phyloP scores from a whole-genome alignment of 2,888 invertebrate genomes.

The Beris morrisii region DNA sequence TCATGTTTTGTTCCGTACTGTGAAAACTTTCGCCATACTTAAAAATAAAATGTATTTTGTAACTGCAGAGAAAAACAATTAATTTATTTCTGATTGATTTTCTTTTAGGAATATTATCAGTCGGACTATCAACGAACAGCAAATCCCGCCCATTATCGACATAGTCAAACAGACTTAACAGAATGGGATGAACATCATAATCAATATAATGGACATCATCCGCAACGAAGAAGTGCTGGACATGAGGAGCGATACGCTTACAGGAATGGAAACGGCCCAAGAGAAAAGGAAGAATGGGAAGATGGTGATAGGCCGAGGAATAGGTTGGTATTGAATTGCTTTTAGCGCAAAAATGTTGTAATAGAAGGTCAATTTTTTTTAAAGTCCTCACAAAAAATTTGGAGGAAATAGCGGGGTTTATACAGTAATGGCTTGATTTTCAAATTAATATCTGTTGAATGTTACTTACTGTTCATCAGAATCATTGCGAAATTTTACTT shows the following conservation, averaged over 20 bases:
- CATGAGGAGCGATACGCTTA: slow-evolving; percentile 50
- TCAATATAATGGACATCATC: slow-evolving; percentile 52
- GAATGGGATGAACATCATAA: slow-evolving; percentile 56
- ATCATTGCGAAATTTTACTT: too few relatives aligned
- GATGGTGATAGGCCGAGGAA: slow-evolving; percentile 44
- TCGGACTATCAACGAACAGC: slow-evolving; percentile 55
- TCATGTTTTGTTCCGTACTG: not conserved
- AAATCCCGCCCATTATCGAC: slow-evolving; percentile 57
- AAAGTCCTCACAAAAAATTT: too few relatives aligned
- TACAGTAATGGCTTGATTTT: too few relatives aligned
- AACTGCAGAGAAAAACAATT: too few relatives aligned
- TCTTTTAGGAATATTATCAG: slow-evolving; percentile 61
- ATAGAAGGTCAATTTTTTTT: too few relatives aligned
- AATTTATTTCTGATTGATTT: not conserved
- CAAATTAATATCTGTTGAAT: too few relatives aligned
- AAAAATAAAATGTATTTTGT: not conserved
- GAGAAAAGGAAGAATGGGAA: slow-evolving; percentile 55
- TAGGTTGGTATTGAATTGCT: slow-evolving; percentile 23
- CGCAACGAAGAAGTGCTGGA: slow-evolving; percentile 48
- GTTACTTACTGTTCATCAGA: too few relatives aligned
- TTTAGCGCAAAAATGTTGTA: too few relatives aligned
- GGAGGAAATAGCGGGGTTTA: too few relatives aligned
- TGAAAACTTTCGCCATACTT: not conserved
- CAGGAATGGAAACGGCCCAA: slow-evolving; percentile 51
- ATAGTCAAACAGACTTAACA: slow-evolving; percentile 57